These are phyloP conservation scores for Coptodon rendalli DNA, from an alignment of 2,113 vertebrate species.

Conservation along the genomic window DNA sequence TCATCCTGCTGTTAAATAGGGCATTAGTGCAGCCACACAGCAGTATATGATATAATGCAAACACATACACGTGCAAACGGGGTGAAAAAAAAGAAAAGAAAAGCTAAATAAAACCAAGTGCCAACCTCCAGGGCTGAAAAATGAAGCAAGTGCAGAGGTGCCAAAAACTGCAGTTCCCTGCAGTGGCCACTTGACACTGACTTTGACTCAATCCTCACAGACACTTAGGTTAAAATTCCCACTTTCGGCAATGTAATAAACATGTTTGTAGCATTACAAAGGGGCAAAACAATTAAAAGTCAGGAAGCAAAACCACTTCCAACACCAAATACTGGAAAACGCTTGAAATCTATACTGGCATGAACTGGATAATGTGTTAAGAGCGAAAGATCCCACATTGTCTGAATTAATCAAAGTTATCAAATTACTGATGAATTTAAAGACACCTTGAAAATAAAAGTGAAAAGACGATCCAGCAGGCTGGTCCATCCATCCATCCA, in stretches of 20 bases:
- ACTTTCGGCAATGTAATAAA: not conserved
- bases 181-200: not conserved
- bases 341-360: not conserved
- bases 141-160: not conserved
- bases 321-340: not conserved
- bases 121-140: not conserved
- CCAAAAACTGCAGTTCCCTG: not conserved
- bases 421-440: not conserved
- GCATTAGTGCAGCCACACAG: conserved; percentile 12
- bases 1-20: conserved; percentile 27
- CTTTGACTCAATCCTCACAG: not conserved
- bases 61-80: not conserved
- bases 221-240: not conserved
- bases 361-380: not conserved
- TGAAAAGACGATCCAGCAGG: not conserved
- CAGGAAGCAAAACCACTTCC: not conserved
- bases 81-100: not conserved
- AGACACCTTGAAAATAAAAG: not conserved
- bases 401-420: not conserved
- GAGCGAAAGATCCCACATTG: not conserved
- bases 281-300: not conserved
- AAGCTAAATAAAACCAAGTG: not conserved
- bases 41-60: not conserved
- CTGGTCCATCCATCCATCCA: not conserved
- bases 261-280: not conserved